Conservation (phyloP, 2,888 invertebrate species). For the Phorcus lineatus region DNA sequence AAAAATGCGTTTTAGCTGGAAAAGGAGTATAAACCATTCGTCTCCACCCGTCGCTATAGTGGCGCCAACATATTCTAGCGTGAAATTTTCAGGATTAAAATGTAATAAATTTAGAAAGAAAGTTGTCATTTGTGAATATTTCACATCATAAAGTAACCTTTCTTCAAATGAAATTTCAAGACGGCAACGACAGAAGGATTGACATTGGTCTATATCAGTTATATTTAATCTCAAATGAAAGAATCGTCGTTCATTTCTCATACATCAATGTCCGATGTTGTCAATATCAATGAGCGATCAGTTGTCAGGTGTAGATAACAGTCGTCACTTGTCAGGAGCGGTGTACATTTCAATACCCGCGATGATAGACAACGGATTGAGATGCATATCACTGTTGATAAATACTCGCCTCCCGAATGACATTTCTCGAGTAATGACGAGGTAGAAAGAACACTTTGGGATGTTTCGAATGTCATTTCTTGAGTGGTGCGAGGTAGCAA, state of each 20-base stretch:
- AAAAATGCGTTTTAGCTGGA: no score
- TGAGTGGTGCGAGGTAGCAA: neutral
- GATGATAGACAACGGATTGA: neutral
- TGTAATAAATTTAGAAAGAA: no score
- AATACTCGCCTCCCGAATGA: neutral
- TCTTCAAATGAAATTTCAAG: no score
- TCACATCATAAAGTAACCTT: no score
- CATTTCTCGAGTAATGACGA: neutral
- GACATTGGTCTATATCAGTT: neutral
- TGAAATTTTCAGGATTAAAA: no score
- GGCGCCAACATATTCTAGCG: no score
- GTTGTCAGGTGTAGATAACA: neutral
- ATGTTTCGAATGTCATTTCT: neutral
- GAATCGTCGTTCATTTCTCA: neutral
- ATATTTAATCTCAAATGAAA: neutral
- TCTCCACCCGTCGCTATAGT: no score
- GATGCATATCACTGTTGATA: slow-evolving; percentile 7
- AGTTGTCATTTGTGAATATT: no score
- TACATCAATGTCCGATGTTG: neutral
- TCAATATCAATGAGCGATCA: neutral
- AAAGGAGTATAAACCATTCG: no score
- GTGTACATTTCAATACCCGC: neutral
- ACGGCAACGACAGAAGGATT: neutral
- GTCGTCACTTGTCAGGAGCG: slow-evolving; percentile 3
- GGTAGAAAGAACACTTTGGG: neutral